Conservation (phyloP, 2,888 invertebrate species). For the Callosobruchus maculatus region DNA sequence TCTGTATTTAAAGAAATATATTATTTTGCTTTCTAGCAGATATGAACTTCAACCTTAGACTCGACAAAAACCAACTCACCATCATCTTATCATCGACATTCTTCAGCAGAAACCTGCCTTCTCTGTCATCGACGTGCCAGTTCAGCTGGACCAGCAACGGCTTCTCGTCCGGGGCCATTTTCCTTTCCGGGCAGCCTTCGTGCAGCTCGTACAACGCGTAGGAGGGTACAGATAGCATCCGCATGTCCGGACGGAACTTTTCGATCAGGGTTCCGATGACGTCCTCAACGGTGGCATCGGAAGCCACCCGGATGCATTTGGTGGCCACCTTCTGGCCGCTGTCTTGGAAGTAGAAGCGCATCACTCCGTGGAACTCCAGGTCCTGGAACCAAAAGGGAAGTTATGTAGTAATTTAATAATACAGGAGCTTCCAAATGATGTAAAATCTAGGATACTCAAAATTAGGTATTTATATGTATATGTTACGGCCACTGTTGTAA, state of each 20-base stretch:
- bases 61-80: conserved; percentile 23
- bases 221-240: conserved; percentile 80
- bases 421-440: no score
- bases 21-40: no score
- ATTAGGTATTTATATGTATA: no score
- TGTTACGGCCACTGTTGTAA: no score
- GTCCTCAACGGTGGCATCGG: conserved; percentile 92
- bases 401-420: no score
- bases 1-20: no score
- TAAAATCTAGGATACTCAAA: no score
- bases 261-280: conserved; percentile 96
- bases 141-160: conserved; percentile 95
- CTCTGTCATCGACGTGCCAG: conserved; percentile 98
- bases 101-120: conserved; percentile 92
- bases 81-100: conserved; percentile 83
- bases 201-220: conserved; percentile 74
- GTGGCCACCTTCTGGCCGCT: conserved; percentile 97
- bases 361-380: conserved; percentile 97
- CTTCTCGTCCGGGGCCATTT: conserved; percentile 86
- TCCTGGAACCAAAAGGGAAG: conserved; percentile 61
- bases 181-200: conserved; percentile 71
- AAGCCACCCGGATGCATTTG: conserved; percentile 97
- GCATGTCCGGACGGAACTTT: conserved; percentile 99
- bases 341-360: conserved; percentile 99
- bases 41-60: no score